phyloP scores from a whole-genome alignment of 1,140 invertebrate species.

The Ceratitis capitata region DNA sequence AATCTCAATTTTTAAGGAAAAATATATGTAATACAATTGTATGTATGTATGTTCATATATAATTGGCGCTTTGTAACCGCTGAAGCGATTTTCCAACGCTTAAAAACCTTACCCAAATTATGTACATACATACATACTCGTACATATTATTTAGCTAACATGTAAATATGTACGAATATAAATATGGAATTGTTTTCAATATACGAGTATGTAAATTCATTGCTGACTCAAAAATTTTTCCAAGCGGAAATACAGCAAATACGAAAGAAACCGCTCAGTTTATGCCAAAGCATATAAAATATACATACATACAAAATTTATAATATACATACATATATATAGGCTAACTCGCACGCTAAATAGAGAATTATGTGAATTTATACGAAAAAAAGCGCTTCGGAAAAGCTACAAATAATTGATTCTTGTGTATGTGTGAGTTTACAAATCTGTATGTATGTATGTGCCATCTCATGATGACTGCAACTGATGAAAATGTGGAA shows the following conservation, averaged over 20 bases:
- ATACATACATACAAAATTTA: background rate
- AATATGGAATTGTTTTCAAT: background rate
- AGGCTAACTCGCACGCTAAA: too few species aligned
- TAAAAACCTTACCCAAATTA: background rate
- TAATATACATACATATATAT: background rate
- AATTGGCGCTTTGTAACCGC: background rate
- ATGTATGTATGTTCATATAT: too few species aligned
- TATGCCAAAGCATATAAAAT: too few species aligned
- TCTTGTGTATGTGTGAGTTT: too few species aligned
- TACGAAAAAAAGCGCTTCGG: conserved; percentile 6
- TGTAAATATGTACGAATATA: background rate
- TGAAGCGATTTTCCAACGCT: background rate
- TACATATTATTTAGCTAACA: background rate
- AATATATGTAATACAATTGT: too few species aligned
- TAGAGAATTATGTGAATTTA: background rate
- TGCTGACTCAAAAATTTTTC: conserved; percentile 18
- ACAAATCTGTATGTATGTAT: background rate
- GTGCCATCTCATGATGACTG: too few species aligned
- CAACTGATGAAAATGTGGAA: background rate
- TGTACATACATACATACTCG: background rate
- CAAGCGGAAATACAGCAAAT: background rate
- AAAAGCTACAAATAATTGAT: conserved; percentile 23
- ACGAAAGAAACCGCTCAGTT: conserved; percentile 8
- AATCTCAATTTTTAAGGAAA: too few species aligned
- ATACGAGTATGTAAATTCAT: too few species aligned